A percentile compares a stretch with the other conserved stretches of the same genome.
These are phyloP conservation scores for Parasteatoda tepidariorum DNA, from an alignment of 1,140 invertebrate genomes.

Conservation along the genomic window DNA sequence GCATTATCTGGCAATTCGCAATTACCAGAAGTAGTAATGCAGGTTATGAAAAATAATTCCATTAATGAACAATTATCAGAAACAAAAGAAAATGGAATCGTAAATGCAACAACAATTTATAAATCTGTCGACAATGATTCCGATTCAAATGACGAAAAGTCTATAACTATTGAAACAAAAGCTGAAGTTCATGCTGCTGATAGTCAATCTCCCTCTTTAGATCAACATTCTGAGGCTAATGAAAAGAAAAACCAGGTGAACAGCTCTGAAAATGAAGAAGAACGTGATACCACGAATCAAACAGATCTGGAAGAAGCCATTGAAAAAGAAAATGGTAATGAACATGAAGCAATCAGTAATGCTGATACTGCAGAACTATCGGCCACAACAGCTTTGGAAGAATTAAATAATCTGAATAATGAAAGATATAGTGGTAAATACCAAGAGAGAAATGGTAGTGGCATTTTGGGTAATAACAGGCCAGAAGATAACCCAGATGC, in stretches of 20 bases:
- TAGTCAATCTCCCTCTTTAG: conserved; percentile 9
- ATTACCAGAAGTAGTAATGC: not conserved
- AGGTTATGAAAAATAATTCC: not conserved
- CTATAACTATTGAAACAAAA: conserved; percentile 19
- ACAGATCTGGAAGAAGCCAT: not conserved
- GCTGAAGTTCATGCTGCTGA: conserved; percentile 43
- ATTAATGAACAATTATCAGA: not conserved
- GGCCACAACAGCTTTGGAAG: not conserved
- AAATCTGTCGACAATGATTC: conserved; percentile 39
- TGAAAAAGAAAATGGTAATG: not conserved
- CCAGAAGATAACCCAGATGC: conserved; percentile 8
- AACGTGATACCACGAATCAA: not conserved
- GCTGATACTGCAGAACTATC: not conserved
- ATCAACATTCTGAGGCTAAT: not conserved
- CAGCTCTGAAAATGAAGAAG: not conserved
- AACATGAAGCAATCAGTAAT: not conserved
- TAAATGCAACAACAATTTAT: not conserved
- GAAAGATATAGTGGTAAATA: conserved; percentile 23
- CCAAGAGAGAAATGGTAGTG: conserved; percentile 40
- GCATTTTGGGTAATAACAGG: conserved; percentile 5
- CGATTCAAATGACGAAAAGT: conserved; percentile 19
- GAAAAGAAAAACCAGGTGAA: not conserved
- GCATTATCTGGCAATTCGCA: not conserved
- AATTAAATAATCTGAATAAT: not conserved
- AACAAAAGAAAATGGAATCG: not conserved